Evolutionary conservation across 2,888 invertebrate genomes (phyloP).

Genomic region (Graphium colonna): DNA sequence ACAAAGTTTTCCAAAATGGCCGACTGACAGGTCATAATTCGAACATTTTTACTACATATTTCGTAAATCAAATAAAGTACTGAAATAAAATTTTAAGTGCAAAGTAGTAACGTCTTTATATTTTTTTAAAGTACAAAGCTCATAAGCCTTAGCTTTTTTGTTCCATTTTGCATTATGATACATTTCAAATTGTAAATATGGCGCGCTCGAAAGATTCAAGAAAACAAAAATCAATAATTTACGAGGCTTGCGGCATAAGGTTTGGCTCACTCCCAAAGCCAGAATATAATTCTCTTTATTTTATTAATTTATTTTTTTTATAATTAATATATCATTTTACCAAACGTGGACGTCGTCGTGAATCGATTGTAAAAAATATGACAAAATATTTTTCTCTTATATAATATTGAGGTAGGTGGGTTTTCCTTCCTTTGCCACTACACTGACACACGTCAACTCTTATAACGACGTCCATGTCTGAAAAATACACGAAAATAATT

Average conservation of each 20-base stretch:
- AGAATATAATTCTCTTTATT: slow-evolving; percentile 71
- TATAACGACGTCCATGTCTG: slow-evolving; percentile 53
- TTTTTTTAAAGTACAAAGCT: too few relatives aligned
- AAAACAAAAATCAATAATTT: slow-evolving; percentile 36
- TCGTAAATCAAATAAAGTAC: too few relatives aligned
- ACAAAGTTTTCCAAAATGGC: not conserved
- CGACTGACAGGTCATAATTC: too few relatives aligned
- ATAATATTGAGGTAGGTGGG: slow-evolving; percentile 29
- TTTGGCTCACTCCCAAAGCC: slow-evolving; percentile 73
- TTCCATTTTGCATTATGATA: too few relatives aligned
- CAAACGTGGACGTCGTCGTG: slow-evolving; percentile 51
- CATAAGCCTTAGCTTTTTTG: too few relatives aligned
- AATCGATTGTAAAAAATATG: slow-evolving; percentile 22
- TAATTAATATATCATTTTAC: slow-evolving; percentile 49
- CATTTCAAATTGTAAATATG: not conserved
- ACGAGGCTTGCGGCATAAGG: slow-evolving; percentile 48
- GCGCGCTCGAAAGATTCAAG: not conserved
- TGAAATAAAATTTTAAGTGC: too few relatives aligned
- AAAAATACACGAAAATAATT: slow-evolving; percentile 65
- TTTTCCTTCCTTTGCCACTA: slow-evolving; percentile 11
- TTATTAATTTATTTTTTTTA: slow-evolving; percentile 29
- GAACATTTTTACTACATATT: too few relatives aligned
- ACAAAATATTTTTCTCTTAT: slow-evolving; percentile 27
- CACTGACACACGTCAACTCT: slow-evolving; percentile 29
- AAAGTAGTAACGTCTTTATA: too few relatives aligned